phyloP scores from a whole-genome alignment of 2,888 invertebrate species.

The Malachius bipustulatus region DNA sequence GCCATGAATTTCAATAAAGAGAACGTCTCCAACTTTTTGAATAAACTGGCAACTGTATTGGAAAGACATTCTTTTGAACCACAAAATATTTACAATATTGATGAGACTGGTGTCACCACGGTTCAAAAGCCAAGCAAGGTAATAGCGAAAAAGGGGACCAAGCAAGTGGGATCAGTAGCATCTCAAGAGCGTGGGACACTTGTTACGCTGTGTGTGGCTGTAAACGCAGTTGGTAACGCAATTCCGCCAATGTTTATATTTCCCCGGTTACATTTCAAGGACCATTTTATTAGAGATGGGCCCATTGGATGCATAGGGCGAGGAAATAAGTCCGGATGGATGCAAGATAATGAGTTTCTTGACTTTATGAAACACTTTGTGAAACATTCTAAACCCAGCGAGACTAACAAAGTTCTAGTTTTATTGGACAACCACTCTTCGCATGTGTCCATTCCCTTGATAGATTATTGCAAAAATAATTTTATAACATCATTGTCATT shows the following conservation, averaged over 20 bases:
- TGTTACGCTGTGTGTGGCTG: conserved; percentile 10
- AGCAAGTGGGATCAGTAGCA: conserved; percentile 19
- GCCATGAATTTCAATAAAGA: conserved; percentile 18
- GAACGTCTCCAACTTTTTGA: conserved; percentile 1
- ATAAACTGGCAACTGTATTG: conserved; percentile 1
- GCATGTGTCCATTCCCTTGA: conserved; percentile 10
- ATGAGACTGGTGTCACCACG: background rate
- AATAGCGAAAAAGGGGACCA: conserved; percentile 2
- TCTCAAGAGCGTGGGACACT: conserved; percentile 26
- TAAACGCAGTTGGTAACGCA: conserved; percentile 3
- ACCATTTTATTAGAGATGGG: conserved; percentile 4
- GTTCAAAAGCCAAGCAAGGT: conserved; percentile 8
- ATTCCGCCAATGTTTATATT: conserved; percentile 4
- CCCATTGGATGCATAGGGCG: background rate
- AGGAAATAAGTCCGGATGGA: conserved; percentile 2
- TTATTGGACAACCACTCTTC: background rate
- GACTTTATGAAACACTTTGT: conserved; percentile 16
- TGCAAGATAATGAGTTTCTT: conserved; percentile 2
- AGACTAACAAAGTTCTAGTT: conserved; percentile 1
- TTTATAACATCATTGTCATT: conserved; percentile 7
- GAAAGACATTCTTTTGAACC: conserved; percentile 3
- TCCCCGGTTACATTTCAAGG: conserved; percentile 3
- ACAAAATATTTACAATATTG: background rate
- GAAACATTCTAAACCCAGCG: conserved; percentile 12
- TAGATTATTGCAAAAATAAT: conserved; percentile 20